Evolutionary conservation across 2,888 invertebrate genomes (phyloP), one percentile per base, ranked within the genome.

Genomic region (Noctua fimbriata): DNA sequence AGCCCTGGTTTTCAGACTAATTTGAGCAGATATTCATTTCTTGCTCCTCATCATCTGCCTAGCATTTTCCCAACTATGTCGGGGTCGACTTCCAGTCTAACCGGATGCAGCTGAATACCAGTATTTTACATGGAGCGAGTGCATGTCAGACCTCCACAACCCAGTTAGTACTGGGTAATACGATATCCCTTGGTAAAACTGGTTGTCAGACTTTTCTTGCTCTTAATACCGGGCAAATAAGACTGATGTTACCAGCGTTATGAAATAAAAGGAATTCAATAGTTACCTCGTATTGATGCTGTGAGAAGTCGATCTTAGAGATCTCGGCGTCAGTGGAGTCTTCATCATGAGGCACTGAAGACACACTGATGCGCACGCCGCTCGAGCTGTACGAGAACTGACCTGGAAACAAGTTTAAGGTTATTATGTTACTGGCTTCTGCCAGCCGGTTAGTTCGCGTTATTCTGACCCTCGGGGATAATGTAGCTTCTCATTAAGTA

Each of bases 241-340:
- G 10, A 24, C 55, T 58, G 12, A 58, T 47, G n/a, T n/a, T 58
- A n/a, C 58, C n/a, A 58, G 58, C n/a, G 5, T 58, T 58, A n/a
- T 1, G n/a, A 7, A 73, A 18, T 75, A 63, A 18, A 18, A 63
- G 32, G 1, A n/a, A 28, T 49, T 47, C 2, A 36, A 28, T 58
- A 67, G 32, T 84, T 85, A 96, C 96, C 95, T 96, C 96, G 87
- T 95, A 96, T 79, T 96, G 96, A 89, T 96, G 96, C 89, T 97
- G 97, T 60, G 97, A 97, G 93, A 98, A 98, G 93, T 98, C 98
- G 85, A 98, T 98, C 91, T 98, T 98, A 92, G 98, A 98, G 90
- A 98, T 98, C 94, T 98, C 98, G n/a, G 98, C 98, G 93, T 98
- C 98, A 83, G 96, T 97, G 36, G 97, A 97, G 92, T 97, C 98